A percentile compares a stretch with the other conserved stretches of the same genome.
These are phyloP conservation scores for Drosophila mayri DNA, from an alignment of 1,140 invertebrate genomes.

Conservation along the genomic window DNA sequence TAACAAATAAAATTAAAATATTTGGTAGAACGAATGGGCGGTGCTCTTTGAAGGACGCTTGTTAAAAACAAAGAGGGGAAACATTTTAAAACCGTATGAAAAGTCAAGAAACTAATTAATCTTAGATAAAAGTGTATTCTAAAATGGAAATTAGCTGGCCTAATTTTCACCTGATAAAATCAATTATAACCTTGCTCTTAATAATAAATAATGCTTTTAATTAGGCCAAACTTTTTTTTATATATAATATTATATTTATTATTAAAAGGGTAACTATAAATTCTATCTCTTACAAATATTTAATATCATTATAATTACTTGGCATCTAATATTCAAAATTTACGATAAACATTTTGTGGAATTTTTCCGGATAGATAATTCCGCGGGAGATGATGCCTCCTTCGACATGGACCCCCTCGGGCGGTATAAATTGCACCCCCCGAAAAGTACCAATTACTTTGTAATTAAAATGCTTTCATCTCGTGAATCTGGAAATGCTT, in stretches of 20 bases:
- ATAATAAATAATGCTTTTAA: too few relatives aligned
- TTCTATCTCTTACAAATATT: neutral
- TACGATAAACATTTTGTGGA: neutral
- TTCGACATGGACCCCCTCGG: neutral
- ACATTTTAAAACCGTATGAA: neutral
- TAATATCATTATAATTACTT: neutral
- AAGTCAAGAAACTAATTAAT: too few relatives aligned
- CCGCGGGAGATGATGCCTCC: neutral
- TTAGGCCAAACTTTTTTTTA: too few relatives aligned
- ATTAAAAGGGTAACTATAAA: too few relatives aligned
- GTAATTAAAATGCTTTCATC: conserved; percentile 48
- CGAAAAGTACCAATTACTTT: conserved; percentile 36
- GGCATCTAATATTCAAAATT: neutral
- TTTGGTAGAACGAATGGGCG: conserved; percentile 22
- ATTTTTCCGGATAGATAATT: conserved; percentile 4
- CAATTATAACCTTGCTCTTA: too few relatives aligned
- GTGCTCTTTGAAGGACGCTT: conserved; percentile 9
- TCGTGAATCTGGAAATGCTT: conserved; percentile 18
- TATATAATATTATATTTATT: neutral
- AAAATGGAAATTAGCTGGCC: too few relatives aligned
- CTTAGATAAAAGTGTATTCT: too few relatives aligned
- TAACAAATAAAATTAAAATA: conserved; percentile 48
- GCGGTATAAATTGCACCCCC: neutral
- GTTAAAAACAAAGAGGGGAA: conserved; percentile 11
- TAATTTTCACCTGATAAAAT: too few relatives aligned